A percentile compares a stretch with the other conserved stretches of the same genome.
Conservation (phyloP, 2,888 invertebrate genomes). For the Ennomos erosarius region DNA sequence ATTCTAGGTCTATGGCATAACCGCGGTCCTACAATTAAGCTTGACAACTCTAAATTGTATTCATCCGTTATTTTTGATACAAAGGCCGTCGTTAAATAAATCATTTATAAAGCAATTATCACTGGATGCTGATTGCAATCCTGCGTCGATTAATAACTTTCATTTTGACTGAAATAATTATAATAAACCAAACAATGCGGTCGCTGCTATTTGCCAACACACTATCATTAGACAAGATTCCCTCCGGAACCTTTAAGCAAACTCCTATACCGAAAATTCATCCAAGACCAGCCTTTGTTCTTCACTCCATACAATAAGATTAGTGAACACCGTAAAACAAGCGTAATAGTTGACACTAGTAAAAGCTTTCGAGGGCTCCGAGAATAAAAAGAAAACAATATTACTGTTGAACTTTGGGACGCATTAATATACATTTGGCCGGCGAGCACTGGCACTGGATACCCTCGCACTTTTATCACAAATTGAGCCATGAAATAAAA, state of each 20-base stretch:
- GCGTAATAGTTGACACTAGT: constrained; percentile 75
- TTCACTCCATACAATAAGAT: constrained; percentile 59
- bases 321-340: constrained; percentile 70
- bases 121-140: constrained; percentile 20
- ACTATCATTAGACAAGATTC: constrained; percentile 49
- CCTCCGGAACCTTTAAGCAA: constrained; percentile 43
- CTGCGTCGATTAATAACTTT: constrained; percentile 27
- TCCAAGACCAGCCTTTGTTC: constrained; percentile 49
- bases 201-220: constrained; percentile 43
- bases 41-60: no score
- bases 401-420: constrained; percentile 71
- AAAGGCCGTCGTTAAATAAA: constrained; percentile 10
- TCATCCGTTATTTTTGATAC: neutral
- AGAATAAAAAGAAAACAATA: constrained; percentile 79
- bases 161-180: constrained; percentile 42
- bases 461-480: constrained; percentile 69
- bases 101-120: constrained; percentile 23
- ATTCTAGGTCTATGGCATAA: no score
- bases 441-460: constrained; percentile 46
- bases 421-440: constrained; percentile 81
- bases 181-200: constrained; percentile 39
- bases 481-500: constrained; percentile 75
- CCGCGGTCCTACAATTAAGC: no score
- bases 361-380: constrained; percentile 71
- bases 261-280: constrained; percentile 49